Base-by-base conservation (phyloP, 2,797 vertebrate species). In the Buphagus erythrorhynchus region DNA sequence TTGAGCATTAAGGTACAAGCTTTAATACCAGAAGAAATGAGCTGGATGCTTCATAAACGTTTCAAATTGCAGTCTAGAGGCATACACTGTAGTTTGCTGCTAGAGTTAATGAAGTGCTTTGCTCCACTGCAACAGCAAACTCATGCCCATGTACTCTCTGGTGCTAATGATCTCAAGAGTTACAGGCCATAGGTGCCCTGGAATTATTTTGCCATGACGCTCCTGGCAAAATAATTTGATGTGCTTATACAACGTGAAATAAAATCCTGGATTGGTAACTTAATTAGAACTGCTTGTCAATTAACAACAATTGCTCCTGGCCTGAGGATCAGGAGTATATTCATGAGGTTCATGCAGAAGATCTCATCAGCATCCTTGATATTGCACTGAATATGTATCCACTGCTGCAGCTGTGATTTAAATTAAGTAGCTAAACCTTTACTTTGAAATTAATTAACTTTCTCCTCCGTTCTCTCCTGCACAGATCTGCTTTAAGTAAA, bases 271-370 rank as follows among this genome's bases (percentile, higher is more conserved):
- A 75, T 69, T 80, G 29, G 86, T 92, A 95, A 95, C 65, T 95
- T 96, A 95, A 96, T 96, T 96, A 97, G 81, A 93, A 75, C 73
- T 90, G 61, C 65, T 46, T 93, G 90, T 89, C 93, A 89, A 59
- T 92, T 96, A 95, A 68, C 49, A 92, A 42, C 73, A 52, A 48
- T 72, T 68, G 43, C 72, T 91, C 63, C 71, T 76, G 74, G 61
- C 93, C 86, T 35, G 45, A 94, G 76, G 92, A 91, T 94, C 71
- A 42, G 14, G 25, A 87, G 45, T 26, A 35, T 7, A 12, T 91
- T 92, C 45, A 38, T 35, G 51, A 74, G 28, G 52, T 40, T 79
- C 73, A 31, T 21, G 16, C 4, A 19, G 65, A 84, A 61, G 52
- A 94, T 58, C 58, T 24, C 67, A 85, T 59, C 51, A 20, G 26